Evolutionary conservation across 2,888 invertebrate genomes (phyloP).

Genomic region (Serripes groenlandicus): DNA sequence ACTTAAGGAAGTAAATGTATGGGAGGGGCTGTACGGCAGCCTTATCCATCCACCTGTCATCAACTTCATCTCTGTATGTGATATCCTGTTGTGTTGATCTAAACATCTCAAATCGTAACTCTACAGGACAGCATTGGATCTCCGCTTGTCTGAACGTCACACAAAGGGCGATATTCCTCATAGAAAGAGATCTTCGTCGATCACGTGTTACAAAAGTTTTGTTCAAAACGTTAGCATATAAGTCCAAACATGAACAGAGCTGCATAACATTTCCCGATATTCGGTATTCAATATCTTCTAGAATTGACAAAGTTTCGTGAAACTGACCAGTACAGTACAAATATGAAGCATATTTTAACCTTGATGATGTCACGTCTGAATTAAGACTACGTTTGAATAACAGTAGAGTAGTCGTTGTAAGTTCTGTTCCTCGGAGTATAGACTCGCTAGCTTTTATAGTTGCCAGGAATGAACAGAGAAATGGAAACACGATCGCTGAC

Average conservation of each 20-base stretch:
- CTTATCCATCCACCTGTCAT: constrained; percentile 27
- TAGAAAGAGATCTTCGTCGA: no score
- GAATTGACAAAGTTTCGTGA: background rate
- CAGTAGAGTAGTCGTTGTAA: background rate
- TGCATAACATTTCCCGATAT: background rate
- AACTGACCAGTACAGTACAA: background rate
- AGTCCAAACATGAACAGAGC: background rate
- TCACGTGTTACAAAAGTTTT: no score
- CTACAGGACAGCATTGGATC: background rate
- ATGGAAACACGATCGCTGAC: background rate
- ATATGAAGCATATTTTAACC: constrained; percentile 1
- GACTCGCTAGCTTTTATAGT: background rate
- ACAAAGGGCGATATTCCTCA: no score
- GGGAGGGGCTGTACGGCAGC: constrained; percentile 29
- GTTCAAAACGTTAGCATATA: no score
- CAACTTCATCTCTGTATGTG: background rate
- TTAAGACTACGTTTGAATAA: background rate
- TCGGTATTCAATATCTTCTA: background rate
- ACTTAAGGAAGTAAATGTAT: constrained; percentile 35
- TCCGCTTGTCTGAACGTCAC: background rate
- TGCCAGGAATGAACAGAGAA: background rate
- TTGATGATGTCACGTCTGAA: background rate
- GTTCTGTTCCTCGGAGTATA: background rate
- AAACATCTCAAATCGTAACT: background rate
- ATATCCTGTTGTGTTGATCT: background rate